A percentile compares a stretch with the other conserved stretches of the same genome.
Evolutionary conservation across 2,113 vertebrate species (phyloP).

Genomic region (Glaucidium brasilianum): DNA sequence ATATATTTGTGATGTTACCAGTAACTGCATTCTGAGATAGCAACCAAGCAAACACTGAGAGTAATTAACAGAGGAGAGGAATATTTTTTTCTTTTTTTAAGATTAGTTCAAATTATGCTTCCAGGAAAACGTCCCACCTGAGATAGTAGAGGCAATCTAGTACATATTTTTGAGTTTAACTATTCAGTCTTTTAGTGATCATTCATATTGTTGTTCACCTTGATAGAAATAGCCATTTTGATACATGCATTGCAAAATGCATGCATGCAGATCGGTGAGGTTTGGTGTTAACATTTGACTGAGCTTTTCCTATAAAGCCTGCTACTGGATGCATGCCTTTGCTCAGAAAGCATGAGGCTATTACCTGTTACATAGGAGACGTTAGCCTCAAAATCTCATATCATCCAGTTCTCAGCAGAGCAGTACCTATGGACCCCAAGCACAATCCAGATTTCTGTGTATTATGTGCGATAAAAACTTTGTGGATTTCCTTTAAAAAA

Average conservation of each 20-base stretch:
- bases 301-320: not conserved
- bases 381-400: not conserved
- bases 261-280: not conserved
- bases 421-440: not conserved
- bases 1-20: not conserved
- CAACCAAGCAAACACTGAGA: not conserved
- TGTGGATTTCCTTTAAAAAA: not conserved
- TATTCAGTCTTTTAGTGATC: not conserved
- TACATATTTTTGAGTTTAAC: not conserved
- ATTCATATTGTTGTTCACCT: not conserved
- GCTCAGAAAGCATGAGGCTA: not conserved
- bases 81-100: not conserved
- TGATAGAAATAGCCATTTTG: not conserved
- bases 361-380: not conserved
- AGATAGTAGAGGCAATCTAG: not conserved
- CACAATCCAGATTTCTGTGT: not conserved
- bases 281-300: not conserved
- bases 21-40: not conserved
- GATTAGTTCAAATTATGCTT: not conserved
- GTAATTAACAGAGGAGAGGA: not conserved
- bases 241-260: not conserved
- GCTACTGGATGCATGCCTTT: not conserved
- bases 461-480: not conserved
- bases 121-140: not conserved
- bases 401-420: not conserved